phyloP scores from a whole-genome alignment of 1,140 invertebrate species.

The Tribolium castaneum region DNA sequence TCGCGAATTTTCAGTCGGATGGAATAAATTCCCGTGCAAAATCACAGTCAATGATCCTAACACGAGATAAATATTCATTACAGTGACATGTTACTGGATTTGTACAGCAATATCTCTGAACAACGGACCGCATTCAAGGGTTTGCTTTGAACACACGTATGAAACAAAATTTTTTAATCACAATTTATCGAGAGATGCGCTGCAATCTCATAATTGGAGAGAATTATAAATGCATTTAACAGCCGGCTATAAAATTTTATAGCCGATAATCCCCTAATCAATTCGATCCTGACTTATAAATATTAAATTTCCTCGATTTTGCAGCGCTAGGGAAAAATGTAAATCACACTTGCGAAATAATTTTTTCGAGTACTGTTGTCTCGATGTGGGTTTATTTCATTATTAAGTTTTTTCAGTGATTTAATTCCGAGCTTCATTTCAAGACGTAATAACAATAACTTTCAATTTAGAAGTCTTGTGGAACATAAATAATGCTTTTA shows the following conservation, averaged over 20 bases:
- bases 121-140: not conserved
- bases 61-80: slow-evolving; percentile 37
- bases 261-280: not conserved
- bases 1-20: not conserved
- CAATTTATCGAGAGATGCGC: not conserved
- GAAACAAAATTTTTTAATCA: not conserved
- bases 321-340: not conserved
- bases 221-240: not conserved
- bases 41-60: slow-evolving; percentile 37
- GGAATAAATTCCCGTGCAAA: slow-evolving; percentile 2
- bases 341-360: not conserved
- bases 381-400: not conserved
- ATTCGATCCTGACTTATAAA: not conserved
- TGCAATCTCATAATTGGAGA: not conserved
- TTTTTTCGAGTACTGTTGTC: too few species aligned
- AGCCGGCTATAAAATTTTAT: not conserved
- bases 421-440: slow-evolving; percentile 14
- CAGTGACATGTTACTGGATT: slow-evolving; percentile 28
- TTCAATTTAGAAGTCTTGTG: slow-evolving; percentile 12
- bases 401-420: slow-evolving; percentile 12
- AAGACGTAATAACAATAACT: slow-evolving; percentile 9
- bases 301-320: not conserved
- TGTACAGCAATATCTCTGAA: slow-evolving; percentile 27
- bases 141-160: not conserved
- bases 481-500: not conserved